These are phyloP conservation scores for Diplolepis rosae DNA, from an alignment of 2,888 invertebrate genomes.

Conservation along the genomic window DNA sequence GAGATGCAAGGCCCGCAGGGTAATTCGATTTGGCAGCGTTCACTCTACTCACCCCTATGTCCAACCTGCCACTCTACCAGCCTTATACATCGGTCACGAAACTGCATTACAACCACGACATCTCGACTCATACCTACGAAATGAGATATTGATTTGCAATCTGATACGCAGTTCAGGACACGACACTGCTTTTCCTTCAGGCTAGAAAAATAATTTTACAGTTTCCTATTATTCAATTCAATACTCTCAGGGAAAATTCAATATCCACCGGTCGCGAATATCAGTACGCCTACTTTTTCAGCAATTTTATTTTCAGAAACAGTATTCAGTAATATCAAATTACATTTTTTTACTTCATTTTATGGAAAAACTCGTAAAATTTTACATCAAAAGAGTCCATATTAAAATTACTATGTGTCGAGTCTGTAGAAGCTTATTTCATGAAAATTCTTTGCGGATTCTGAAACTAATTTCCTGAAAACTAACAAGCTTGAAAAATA, in stretches of 20 bases:
- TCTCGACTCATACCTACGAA: constrained; percentile 65
- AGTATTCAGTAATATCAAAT: too few species aligned
- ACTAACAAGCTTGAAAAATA: too few species aligned
- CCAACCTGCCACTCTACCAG: constrained; percentile 50
- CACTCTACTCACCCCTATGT: constrained; percentile 54
- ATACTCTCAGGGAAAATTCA: neutral
- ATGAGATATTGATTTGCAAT: constrained; percentile 70
- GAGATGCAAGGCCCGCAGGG: constrained; percentile 56
- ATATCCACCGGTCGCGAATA: too few species aligned
- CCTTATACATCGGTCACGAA: constrained; percentile 54
- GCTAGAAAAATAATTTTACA: neutral
- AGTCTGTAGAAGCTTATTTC: too few species aligned
- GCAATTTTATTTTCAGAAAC: too few species aligned
- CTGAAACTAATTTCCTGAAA: too few species aligned
- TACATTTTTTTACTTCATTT: too few species aligned
- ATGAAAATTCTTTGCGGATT: too few species aligned
- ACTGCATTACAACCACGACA: constrained; percentile 65
- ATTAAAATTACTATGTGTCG: too few species aligned
- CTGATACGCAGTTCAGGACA: constrained; percentile 57
- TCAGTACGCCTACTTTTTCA: too few species aligned
- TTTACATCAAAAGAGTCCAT: too few species aligned
- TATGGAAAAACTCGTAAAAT: too few species aligned
- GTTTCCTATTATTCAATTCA: neutral
- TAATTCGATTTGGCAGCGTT: constrained; percentile 65
- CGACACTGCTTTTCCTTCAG: constrained; percentile 7